phyloP scores from a whole-genome alignment of 2,888 invertebrate genomes.

The Willowsia nigromaculata region DNA sequence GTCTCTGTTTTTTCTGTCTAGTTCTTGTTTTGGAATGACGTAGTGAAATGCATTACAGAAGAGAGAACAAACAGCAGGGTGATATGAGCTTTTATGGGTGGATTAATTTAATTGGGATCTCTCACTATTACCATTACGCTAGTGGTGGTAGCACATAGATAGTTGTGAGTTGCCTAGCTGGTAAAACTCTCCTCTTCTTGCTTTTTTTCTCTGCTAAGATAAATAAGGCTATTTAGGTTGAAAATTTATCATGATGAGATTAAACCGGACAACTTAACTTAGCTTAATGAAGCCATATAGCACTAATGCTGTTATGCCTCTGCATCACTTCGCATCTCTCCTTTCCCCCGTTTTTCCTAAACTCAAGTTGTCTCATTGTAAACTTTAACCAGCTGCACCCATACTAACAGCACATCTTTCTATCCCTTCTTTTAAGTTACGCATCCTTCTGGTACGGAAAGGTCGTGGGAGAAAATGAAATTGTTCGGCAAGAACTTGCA shows the following conservation, averaged over 20 bases:
- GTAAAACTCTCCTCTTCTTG: conserved; percentile 41
- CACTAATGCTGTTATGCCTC: conserved; percentile 45
- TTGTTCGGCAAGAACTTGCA: neutral
- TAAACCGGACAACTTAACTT: conserved; percentile 76
- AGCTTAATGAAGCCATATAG: conserved; percentile 70
- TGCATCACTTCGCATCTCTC: conserved; percentile 18
- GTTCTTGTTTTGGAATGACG: conserved; percentile 27
- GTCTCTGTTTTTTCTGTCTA: conserved; percentile 24
- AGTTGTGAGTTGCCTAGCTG: neutral
- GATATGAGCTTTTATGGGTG: conserved; percentile 76
- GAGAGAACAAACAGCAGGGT: conserved; percentile 68
- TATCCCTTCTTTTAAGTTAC: neutral
- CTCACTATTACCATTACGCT: conserved; percentile 46
- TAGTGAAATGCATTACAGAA: conserved; percentile 44
- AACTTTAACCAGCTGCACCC: conserved; percentile 29
- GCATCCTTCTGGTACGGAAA: neutral
- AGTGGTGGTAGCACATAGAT: conserved; percentile 9
- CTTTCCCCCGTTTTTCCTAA: neutral
- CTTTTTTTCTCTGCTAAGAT: conserved; percentile 70
- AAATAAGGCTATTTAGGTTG: conserved; percentile 78
- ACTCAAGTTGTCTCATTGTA: neutral
- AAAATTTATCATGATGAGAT: conserved; percentile 78
- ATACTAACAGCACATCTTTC: conserved; percentile 24
- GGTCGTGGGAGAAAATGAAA: conserved; percentile 59
- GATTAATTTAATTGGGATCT: conserved; percentile 79